A percentile compares a stretch with the other conserved stretches of the same genome.
These are phyloP conservation scores for Lophochroa leadbeateri DNA, from an alignment of 2,113 vertebrate species.

Conservation along the genomic window DNA sequence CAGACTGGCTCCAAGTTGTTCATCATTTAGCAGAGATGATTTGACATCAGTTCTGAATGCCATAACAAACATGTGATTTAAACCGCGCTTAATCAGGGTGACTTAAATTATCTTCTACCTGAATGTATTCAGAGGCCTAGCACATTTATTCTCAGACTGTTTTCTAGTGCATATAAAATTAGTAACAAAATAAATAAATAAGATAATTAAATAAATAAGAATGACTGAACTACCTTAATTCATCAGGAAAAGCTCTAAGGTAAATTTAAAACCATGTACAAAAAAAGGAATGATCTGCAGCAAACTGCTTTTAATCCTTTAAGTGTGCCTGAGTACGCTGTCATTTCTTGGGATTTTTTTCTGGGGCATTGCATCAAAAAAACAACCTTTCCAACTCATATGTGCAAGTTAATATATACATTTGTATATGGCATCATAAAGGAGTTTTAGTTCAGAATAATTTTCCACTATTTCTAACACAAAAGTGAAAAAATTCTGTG, in stretches of 20 bases:
- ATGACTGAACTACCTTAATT: neutral
- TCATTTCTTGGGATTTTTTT: neutral
- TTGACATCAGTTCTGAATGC: constrained; percentile 5
- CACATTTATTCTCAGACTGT: neutral
- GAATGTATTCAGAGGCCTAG: neutral
- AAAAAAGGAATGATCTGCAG: neutral
- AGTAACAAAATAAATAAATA: neutral
- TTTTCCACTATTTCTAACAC: neutral
- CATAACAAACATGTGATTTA: neutral
- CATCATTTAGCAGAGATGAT: neutral
- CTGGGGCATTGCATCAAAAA: neutral
- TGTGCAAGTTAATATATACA: neutral
- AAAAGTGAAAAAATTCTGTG: neutral
- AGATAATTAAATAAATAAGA: neutral
- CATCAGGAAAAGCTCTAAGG: neutral
- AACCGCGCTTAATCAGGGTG: neutral
- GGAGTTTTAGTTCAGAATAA: neutral
- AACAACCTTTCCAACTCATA: neutral
- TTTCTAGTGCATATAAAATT: neutral
- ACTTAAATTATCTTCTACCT: neutral
- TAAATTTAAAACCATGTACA: neutral
- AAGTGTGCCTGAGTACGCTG: neutral
- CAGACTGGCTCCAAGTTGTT: constrained; percentile 4
- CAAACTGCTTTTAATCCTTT: neutral
- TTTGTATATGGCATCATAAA: neutral